phyloP scores from a whole-genome alignment of 2,797 vertebrate species.

The Pagetopsis macropterus region DNA sequence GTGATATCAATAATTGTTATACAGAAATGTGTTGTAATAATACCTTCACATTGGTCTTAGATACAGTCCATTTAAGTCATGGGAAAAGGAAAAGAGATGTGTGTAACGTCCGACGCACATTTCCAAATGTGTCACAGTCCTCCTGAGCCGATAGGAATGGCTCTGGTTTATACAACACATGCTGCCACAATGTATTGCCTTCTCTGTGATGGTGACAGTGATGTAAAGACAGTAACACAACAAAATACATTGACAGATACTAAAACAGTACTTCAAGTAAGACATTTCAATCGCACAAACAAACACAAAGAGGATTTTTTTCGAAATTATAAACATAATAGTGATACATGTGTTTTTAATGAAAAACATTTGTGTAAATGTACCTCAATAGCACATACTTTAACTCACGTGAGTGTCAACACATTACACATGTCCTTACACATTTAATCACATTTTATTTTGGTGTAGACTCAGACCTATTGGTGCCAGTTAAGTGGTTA shows the following conservation, averaged over 20 bases:
- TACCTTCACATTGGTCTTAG: neutral
- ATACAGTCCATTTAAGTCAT: slow-evolving; percentile 34
- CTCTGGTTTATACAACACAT: slow-evolving; percentile 41
- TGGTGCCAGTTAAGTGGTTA: slow-evolving; percentile 19
- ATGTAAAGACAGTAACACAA: neutral
- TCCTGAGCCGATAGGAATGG: slow-evolving; percentile 47
- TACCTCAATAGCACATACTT: neutral
- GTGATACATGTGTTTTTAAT: no score
- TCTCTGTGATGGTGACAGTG: neutral
- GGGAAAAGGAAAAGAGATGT: slow-evolving; percentile 28
- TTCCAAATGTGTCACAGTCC: slow-evolving; percentile 50
- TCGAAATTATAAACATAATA: no score
- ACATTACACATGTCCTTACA: slow-evolving; percentile 14
- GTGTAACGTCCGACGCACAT: slow-evolving; percentile 39
- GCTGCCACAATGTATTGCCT: slow-evolving; percentile 9
- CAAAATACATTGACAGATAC: neutral
- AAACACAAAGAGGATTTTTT: neutral
- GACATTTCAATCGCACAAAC: neutral
- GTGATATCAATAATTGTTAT: neutral
- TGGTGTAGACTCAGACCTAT: slow-evolving; percentile 6
- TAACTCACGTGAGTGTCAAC: neutral
- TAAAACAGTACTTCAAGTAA: neutral
- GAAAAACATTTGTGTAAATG: neutral
- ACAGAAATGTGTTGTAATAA: neutral
- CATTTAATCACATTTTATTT: slow-evolving; percentile 33